Conservation (phyloP, 1,140 invertebrate species). For the Octopus bimaculoides region DNA sequence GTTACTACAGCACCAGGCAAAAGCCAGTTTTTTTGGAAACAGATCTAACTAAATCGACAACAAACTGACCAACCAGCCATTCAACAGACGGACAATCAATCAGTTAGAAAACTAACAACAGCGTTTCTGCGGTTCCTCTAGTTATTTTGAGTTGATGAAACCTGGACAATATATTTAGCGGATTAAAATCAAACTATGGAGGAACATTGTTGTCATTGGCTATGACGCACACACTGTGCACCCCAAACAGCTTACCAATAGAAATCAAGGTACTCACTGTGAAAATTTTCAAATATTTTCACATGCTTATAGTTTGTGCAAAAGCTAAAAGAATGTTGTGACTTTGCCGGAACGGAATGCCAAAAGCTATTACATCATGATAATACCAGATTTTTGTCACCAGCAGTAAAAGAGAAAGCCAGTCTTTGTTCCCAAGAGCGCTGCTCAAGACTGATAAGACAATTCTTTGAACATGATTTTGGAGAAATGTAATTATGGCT, state of each 20-base stretch:
- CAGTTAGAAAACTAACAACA: too few species aligned
- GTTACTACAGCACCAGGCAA: too few species aligned
- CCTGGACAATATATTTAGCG: too few species aligned
- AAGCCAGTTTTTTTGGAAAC: too few species aligned
- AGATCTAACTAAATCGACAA: too few species aligned
- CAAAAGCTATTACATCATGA: conserved; percentile 1
- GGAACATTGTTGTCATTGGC: conserved; percentile 1
- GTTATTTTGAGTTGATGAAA: too few species aligned
- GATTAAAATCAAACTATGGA: conserved; percentile 1
- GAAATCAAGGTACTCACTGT: background rate
- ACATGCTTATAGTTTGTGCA: conserved; percentile 4
- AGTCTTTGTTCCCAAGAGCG: background rate
- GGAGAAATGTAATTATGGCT: conserved; percentile 5
- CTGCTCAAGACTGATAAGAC: conserved; percentile 1
- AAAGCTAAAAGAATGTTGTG: background rate
- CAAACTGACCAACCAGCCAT: too few species aligned
- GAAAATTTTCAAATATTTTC: conserved; percentile 2
- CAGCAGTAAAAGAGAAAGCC: background rate
- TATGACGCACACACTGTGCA: background rate
- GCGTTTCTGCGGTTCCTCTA: too few species aligned
- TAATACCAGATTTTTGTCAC: conserved; percentile 1
- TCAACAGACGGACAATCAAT: too few species aligned
- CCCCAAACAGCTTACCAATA: background rate
- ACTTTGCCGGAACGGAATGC: conserved; percentile 6
- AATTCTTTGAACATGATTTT: conserved; percentile 3